Evolutionary conservation across 1,140 invertebrate genomes (phyloP), one percentile per base, ranked within the genome.

Genomic region (Heterodera carotae): DNA sequence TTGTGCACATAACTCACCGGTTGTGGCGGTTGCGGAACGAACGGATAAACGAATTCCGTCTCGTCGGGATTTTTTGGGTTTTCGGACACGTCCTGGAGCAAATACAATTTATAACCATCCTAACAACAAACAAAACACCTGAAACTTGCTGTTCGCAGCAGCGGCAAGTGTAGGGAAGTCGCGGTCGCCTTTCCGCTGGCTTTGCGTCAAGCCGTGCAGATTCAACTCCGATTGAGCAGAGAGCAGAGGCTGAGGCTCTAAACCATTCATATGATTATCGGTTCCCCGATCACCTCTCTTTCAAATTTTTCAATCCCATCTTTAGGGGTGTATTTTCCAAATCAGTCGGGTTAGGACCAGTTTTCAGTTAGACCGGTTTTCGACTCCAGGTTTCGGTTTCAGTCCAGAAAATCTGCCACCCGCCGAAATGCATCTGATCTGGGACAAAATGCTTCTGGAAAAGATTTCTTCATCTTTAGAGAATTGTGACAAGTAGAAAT

Each of bases 91-190:
- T 25, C 53, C 69, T 76, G 33, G 25, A 43, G 39, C 33, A 69
- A 59, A 66, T 36, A 69, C 25, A 27, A 18, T 7, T 25, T 25
- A n/a, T 22, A 72, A 31, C 8, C 18, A 78, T 22, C 2, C 31
- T 56, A n/a, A 12, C 48, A 72, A 36, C 25, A 72, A 69, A 43
- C n/a, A 71, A n/a, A n/a, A 29, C 8, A 31, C 75, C 27, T 76
- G 64, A 10, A 75, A 76, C 34, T 76, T 76, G n/a, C 31, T 75
- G 33, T 15, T 76, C 22, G 69, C 72, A 12, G 79, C 76, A 43
- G 80, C 76, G 31, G 84, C 84, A 48, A 85, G 70, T 8, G 84
- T 70, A 31, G 84, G 84, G 59, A 85, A 85, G 34, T 85, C 84
- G 72, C 83, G 84, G 68, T 81, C 80, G 81, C 69, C 81, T 15